Conservation (phyloP, 2,888 invertebrate genomes). For the Tuberolachnus salignus region DNA sequence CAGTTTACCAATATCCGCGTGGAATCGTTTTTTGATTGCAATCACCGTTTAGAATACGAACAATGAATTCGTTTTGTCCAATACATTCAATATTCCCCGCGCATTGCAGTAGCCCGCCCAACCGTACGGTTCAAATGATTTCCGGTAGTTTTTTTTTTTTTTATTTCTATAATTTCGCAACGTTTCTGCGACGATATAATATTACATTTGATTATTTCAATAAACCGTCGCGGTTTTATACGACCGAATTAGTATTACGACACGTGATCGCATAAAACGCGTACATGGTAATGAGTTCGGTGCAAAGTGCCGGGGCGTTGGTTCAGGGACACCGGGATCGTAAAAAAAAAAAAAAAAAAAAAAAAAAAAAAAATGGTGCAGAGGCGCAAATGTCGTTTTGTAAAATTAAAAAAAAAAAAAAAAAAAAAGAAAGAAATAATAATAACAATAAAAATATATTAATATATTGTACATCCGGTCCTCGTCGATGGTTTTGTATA, state of each 20-base stretch:
- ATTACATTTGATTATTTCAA: neutral
- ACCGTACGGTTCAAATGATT: too few species aligned
- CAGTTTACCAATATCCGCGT: too few species aligned
- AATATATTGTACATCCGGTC: neutral
- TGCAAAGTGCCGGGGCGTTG: neutral
- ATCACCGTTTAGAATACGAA: too few species aligned
- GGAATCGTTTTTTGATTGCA: too few species aligned
- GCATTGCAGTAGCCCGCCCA: too few species aligned
- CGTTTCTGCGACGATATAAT: neutral
- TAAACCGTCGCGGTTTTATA: neutral
- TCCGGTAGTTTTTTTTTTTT: neutral
- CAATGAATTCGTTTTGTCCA: too few species aligned
- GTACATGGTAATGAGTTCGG: neutral
- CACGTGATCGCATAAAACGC: neutral
- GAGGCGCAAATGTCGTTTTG: neutral
- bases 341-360: conserved; percentile 32
- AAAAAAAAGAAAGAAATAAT: neutral
- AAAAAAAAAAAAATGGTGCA: neutral
- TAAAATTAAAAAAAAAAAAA: neutral
- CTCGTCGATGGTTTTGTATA: neutral
- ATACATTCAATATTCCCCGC: too few species aligned
- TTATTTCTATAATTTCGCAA: neutral
- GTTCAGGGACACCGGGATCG: neutral
- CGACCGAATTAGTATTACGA: neutral
- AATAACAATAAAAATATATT: too few species aligned